Evolutionary conservation across 1,140 invertebrate species (phyloP), one percentile per base, ranked within the genome.

Genomic region (Brachionus calyciflorus): DNA sequence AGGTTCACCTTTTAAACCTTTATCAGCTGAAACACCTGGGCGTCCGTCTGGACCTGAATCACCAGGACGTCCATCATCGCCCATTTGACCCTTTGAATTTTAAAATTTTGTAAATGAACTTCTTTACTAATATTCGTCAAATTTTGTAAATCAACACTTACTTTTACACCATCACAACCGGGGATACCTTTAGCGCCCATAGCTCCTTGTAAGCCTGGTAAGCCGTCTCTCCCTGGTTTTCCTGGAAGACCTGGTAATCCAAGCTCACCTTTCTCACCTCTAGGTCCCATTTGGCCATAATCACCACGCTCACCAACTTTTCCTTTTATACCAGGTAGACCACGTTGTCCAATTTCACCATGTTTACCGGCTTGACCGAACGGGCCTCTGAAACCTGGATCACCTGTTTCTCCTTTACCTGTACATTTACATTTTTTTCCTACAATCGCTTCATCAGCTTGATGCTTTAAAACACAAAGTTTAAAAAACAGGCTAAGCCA

Each of bases 371-470:
- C 48, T 40, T 41, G 41, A 51, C 76, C 76, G 6, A 24, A 26
- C 12, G 44, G 89, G 89, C 77, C 87, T 86, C 7, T 87, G 82
- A n/a, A 89, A 89, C 65, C 89, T 88, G 79, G 85, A 87, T 10
- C 90, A 77, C 63, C 60, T 17, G 19, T 51, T 65, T 77, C 76
- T 41, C 76, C 76, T 63, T 77, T 77, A 5, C 49, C 69, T 21
- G 69, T 73, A 24, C 69, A 73, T 73, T 73, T 73, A 40, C 69
- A 73, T 73, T 73, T 73, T 55, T 24, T 65, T 7, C 33, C 55
- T 2, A 65, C 60, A 40, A 7, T 44, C 26, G 5, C 19, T 65
- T 65, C 28, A 60, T 60, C 37, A 30, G 30, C 37, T 41, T 14
- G 19, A 24, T 65, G 60, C 60, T 65, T 46, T 19, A 44, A 0